Conservation (phyloP, 1,140 invertebrate species). For the Heliconius nattereri region DNA sequence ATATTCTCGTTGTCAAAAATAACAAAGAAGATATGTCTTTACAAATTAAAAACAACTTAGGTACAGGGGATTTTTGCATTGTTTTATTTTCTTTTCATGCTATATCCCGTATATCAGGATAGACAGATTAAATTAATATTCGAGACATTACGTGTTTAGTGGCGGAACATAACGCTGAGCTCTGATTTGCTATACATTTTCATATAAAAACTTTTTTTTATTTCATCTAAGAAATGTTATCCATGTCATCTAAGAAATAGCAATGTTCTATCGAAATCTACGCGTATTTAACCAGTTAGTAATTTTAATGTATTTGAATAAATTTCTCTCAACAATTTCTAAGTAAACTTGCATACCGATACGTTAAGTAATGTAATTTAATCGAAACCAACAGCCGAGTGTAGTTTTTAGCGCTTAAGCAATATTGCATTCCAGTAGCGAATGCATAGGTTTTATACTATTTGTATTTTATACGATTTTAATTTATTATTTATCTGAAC, state of each 20-base stretch:
- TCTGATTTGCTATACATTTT: too few species aligned
- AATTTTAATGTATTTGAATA: neutral
- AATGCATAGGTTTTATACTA: neutral
- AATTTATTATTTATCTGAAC: neutral
- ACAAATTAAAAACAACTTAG: too few species aligned
- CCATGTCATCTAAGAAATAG: neutral
- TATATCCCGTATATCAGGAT: too few species aligned
- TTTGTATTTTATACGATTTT: neutral
- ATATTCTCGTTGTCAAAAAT: too few species aligned
- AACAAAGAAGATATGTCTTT: too few species aligned
- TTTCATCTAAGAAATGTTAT: neutral
- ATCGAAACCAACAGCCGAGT: neutral
- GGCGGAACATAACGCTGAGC: too few species aligned
- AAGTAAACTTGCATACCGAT: neutral
- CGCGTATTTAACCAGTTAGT: neutral
- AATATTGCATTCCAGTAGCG: neutral
- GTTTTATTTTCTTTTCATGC: too few species aligned
- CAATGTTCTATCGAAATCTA: neutral
- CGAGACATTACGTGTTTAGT: too few species aligned
- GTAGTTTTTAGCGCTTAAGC: conserved; percentile 14
- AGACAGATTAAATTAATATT: too few species aligned
- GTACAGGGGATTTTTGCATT: too few species aligned
- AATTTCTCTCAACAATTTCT: conserved; percentile 8
- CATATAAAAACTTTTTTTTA: too few species aligned
- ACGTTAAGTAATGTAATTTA: conserved; percentile 2